Evolutionary conservation across 1,140 invertebrate genomes (phyloP).

Genomic region (Plutomurus gul): DNA sequence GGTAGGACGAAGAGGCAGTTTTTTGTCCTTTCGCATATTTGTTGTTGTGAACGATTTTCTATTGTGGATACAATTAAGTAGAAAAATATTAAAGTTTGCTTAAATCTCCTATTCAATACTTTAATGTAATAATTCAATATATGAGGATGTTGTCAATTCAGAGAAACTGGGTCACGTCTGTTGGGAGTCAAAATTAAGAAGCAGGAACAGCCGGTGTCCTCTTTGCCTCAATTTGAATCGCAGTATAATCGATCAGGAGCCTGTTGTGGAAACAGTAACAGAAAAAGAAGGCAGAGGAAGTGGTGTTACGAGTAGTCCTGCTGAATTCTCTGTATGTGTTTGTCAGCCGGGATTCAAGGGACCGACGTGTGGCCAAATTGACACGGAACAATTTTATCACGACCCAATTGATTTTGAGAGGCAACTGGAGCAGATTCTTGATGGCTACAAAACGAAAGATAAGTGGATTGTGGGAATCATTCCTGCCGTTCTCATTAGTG

Average conservation of each 20-base stretch:
- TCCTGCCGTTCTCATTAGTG: background rate
- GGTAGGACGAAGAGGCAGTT: background rate
- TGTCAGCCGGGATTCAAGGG: background rate
- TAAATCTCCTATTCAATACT: background rate
- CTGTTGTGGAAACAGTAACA: background rate
- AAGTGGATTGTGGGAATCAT: background rate
- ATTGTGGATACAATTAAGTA: background rate
- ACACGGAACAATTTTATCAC: background rate
- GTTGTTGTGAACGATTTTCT: background rate
- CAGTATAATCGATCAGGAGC: background rate
- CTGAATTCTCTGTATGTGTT: background rate
- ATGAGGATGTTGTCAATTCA: background rate
- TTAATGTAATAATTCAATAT: constrained; percentile 5
- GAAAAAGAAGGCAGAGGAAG: background rate
- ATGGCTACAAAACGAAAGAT: background rate
- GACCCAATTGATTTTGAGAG: background rate
- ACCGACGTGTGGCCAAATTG: background rate
- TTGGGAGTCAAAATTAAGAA: background rate
- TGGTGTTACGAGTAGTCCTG: background rate
- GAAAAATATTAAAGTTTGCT: background rate
- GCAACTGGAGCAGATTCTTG: background rate
- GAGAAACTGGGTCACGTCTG: background rate
- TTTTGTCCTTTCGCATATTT: background rate
- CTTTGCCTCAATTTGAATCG: background rate
- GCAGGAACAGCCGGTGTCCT: background rate